Conservation (phyloP, 2,888 invertebrate species). For the Spodoptera exigua region DNA sequence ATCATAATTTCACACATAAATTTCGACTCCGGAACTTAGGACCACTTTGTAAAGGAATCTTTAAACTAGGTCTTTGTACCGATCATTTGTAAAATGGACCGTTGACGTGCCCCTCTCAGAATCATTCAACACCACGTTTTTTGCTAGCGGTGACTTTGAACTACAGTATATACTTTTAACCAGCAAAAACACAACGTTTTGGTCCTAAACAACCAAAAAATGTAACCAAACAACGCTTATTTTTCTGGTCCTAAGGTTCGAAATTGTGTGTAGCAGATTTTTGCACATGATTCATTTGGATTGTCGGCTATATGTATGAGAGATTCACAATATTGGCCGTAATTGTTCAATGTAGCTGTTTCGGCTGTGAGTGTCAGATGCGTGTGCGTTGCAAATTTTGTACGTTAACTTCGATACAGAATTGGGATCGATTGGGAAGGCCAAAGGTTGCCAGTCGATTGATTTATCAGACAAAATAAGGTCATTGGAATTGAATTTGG, state of each 20-base stretch:
- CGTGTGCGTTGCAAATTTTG: conserved; percentile 40
- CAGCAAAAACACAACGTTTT: conserved; percentile 41
- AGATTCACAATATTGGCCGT: conserved; percentile 77
- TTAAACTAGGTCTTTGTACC: conserved; percentile 57
- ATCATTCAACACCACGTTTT: conserved; percentile 53
- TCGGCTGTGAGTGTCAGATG: conserved; percentile 56
- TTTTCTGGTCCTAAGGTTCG: conserved; percentile 24
- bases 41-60: conserved; percentile 29
- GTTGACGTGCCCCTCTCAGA: conserved; percentile 50
- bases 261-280: conserved; percentile 27
- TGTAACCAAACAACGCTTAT: conserved; percentile 18
- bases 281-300: conserved; percentile 25
- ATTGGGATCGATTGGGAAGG: conserved; percentile 50
- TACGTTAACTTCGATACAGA: conserved; percentile 55
- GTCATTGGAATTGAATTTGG: conserved; percentile 15
- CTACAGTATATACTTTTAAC: conserved; percentile 66
- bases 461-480: conserved; percentile 24
- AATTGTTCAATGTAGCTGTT: conserved; percentile 80
- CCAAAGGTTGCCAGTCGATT: conserved; percentile 41
- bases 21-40: conserved; percentile 50
- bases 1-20: conserved; percentile 52
- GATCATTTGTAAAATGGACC: conserved; percentile 38
- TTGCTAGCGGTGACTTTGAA: conserved; percentile 81
- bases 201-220: conserved; percentile 14
- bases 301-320: conserved; percentile 56